Conservation (phyloP, 2,797 vertebrate genomes). For the Serranus cabrilla region DNA sequence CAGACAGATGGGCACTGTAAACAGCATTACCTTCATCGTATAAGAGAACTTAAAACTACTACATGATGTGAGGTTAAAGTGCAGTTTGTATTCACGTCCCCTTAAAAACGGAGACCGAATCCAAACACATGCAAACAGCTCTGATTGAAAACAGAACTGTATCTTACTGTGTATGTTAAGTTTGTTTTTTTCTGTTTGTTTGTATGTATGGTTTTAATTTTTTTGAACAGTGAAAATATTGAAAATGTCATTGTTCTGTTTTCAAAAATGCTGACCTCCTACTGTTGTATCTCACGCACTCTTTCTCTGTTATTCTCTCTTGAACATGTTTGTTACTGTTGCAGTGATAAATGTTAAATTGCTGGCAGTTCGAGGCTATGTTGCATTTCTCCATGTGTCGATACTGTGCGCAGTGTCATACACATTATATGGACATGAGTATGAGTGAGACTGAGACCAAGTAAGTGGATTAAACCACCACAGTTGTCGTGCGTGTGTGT, state of each 20-base stretch:
- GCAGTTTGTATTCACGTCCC: slow-evolving; percentile 83
- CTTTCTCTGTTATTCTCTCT: slow-evolving; percentile 80
- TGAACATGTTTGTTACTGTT: slow-evolving; percentile 86
- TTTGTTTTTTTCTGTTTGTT: slow-evolving; percentile 63
- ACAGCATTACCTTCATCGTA: slow-evolving; percentile 84
- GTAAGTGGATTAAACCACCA: slow-evolving; percentile 86
- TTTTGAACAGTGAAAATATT: slow-evolving; percentile 83
- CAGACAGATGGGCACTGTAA: slow-evolving; percentile 84
- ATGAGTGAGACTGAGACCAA: slow-evolving; percentile 84
- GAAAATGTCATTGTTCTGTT: slow-evolving; percentile 82
- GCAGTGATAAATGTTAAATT: slow-evolving; percentile 85
- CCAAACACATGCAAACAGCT: slow-evolving; percentile 85
- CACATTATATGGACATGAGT: slow-evolving; percentile 71
- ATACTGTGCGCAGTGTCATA: slow-evolving; percentile 66
- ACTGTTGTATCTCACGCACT: slow-evolving; percentile 86
- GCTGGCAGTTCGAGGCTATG: slow-evolving; percentile 83
- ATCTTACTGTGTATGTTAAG: slow-evolving; percentile 84
- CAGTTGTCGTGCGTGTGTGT: slow-evolving; percentile 64
- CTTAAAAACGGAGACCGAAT: slow-evolving; percentile 76
- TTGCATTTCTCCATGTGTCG: slow-evolving; percentile 84
- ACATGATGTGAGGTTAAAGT: slow-evolving; percentile 81
- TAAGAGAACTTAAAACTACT: slow-evolving; percentile 78
- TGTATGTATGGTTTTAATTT: slow-evolving; percentile 81
- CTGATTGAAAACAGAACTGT: slow-evolving; percentile 84
- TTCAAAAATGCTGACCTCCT: slow-evolving; percentile 87